phyloP scores from a whole-genome alignment of 2,888 invertebrate species.

The Itoplectis maculator region DNA sequence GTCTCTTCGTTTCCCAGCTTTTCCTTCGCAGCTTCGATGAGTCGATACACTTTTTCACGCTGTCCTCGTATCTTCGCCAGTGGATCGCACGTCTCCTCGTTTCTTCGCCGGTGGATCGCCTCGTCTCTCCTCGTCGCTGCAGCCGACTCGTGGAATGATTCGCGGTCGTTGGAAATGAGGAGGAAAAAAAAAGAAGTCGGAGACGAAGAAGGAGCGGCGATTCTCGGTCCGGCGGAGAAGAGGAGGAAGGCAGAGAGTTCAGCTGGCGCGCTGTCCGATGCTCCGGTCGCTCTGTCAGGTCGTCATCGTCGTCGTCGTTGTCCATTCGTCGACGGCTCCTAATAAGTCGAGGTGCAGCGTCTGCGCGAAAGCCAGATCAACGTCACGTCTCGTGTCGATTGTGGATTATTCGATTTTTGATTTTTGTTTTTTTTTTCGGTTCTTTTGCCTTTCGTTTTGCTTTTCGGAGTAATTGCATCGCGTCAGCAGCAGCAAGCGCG shows the following conservation, averaged over 20 bases:
- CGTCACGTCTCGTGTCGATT: conserved; percentile 59
- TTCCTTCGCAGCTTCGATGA: not conserved
- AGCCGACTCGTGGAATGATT: not conserved
- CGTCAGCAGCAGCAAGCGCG: conserved; percentile 59
- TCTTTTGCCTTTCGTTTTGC: conserved; percentile 45
- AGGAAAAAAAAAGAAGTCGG: not conserved
- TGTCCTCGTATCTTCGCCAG: not conserved
- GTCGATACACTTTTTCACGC: conserved; percentile 15
- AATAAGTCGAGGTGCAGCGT: conserved; percentile 58
- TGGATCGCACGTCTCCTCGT: too few relatives aligned
- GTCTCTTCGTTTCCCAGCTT: conserved; percentile 2
- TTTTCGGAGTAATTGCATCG: conserved; percentile 40
- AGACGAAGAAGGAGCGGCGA: not conserved
- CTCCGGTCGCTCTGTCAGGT: conserved; percentile 42
- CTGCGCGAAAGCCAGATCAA: conserved; percentile 68
- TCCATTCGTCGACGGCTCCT: conserved; percentile 31
- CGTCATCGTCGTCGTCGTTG: conserved; percentile 48
- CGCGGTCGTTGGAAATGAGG: not conserved
- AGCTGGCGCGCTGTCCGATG: conserved; percentile 34
- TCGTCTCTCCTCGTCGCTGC: not conserved
- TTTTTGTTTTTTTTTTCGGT: conserved; percentile 25
- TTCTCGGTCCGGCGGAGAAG: conserved; percentile 9
- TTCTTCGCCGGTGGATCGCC: not conserved
- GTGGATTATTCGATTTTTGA: conserved; percentile 22
- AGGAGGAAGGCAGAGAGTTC: conserved; percentile 12